Base-by-base conservation (phyloP, 1,140 invertebrate genomes). In the Zaprionus davidi region DNA sequence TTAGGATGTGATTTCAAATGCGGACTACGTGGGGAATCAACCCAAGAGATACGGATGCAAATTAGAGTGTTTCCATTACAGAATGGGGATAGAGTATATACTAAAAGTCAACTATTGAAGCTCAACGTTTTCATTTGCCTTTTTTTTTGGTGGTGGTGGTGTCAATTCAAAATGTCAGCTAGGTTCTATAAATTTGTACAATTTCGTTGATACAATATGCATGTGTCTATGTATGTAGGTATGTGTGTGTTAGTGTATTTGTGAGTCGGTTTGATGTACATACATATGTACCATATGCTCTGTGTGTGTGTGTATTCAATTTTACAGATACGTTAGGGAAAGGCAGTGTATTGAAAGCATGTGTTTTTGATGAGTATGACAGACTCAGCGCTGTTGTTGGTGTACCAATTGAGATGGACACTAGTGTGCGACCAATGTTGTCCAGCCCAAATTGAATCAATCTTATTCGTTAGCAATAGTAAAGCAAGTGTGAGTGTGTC, bases 341-440 rank as follows among this genome's bases (percentile, higher is more conserved):
- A 71, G 74, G 82, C 82, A 75, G 78, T 78, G 74, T 78, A 75
- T 84, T 72, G 31, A 76, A 76, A 83, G 81, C 80, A 71, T 57
- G 60, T 72, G 38, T 58, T 26, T 4, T 26, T 4, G 51, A 22
- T 65, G 15, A 31, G 15, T 59, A 51, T 34, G 51, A 44, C 36
- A 73, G 63, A 67, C 70, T 57, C 20, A 57, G 78, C 76, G 68
- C 66, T 82, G 70, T 46, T 69, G 64, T 62, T 72, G 69, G 71
- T 44, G 71, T 78, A 41, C 41, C 24, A 28, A 72, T 41, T 72
- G 55, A 66, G 41, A 60, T 41, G 53, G 49, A 53, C 53, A 46
- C 41, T 17, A 58, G 55, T 46, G 55, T 67, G 34, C 46, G 20
- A 41, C 36, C 41, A 58, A 34, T 67, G 55, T 58, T 46, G n/a